Evolutionary conservation across 2,888 invertebrate species (phyloP).

Genomic region (Neoaliturus tenellus): DNA sequence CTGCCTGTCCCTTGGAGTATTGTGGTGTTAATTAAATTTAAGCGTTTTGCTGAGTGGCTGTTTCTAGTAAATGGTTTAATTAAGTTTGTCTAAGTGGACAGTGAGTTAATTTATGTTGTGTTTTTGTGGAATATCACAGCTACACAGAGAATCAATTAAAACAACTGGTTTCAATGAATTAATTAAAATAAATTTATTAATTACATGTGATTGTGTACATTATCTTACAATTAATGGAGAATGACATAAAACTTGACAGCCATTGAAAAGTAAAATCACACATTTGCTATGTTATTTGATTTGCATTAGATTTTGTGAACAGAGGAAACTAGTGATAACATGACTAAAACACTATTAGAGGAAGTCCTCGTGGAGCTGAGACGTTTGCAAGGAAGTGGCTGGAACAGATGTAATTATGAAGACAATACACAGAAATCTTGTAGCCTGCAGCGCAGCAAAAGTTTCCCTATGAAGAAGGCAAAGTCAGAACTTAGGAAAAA

Average conservation of each 20-base stretch:
- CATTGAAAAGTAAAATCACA: no score
- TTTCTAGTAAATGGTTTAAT: slow-evolving; percentile 1
- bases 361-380: neutral
- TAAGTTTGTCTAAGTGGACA: neutral
- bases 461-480: neutral
- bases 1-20: neutral
- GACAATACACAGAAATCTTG: neutral
- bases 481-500: neutral
- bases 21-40: neutral
- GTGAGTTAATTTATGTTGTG: no score
- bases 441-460: slow-evolving; percentile 8
- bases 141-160: no score
- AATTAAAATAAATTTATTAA: no score
- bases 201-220: no score
- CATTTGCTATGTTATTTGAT: neutral
- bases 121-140: neutral
- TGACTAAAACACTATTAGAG: slow-evolving; percentile 3
- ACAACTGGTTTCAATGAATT: no score
- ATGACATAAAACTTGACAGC: no score
- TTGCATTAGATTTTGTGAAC: neutral
- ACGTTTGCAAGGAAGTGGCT: neutral
- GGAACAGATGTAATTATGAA: neutral
- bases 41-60: neutral
- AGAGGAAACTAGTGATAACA: neutral
- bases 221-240: no score